phyloP scores from a whole-genome alignment of 2,113 vertebrate species.

The Tupaia chinensis region DNA sequence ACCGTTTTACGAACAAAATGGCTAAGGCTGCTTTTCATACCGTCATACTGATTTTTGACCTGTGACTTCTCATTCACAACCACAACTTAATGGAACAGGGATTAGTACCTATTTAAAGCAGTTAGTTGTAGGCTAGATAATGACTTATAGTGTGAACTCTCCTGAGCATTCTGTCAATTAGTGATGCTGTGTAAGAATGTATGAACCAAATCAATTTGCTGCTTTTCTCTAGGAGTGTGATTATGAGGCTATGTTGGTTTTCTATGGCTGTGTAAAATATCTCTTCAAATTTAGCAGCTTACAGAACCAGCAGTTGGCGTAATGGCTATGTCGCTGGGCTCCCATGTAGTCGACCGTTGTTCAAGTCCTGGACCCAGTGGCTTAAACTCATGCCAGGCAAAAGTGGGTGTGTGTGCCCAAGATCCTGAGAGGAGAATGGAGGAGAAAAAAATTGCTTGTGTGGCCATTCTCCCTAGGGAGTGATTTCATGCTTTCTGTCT shows the following conservation, averaged over 20 bases:
- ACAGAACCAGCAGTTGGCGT: background rate
- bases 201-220: background rate
- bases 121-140: background rate
- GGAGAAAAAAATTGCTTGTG: too few relatives aligned
- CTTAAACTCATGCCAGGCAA: too few relatives aligned
- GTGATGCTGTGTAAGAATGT: background rate
- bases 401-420: too few relatives aligned
- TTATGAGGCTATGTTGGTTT: background rate
- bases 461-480: too few relatives aligned
- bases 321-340: too few relatives aligned
- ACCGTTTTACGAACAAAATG: background rate
- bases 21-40: background rate
- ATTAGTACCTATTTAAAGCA: background rate
- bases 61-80: background rate
- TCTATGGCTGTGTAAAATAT: background rate
- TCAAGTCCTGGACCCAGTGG: too few relatives aligned
- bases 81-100: background rate
- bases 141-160: background rate
- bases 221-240: background rate
- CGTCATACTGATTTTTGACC: background rate
- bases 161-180: background rate
- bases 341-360: too few relatives aligned
- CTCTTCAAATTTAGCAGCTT: background rate
- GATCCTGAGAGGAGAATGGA: too few relatives aligned
- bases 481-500: too few relatives aligned